phyloP scores from a whole-genome alignment of 1,140 invertebrate species.

The Stenopsyche tienmushanensis region DNA sequence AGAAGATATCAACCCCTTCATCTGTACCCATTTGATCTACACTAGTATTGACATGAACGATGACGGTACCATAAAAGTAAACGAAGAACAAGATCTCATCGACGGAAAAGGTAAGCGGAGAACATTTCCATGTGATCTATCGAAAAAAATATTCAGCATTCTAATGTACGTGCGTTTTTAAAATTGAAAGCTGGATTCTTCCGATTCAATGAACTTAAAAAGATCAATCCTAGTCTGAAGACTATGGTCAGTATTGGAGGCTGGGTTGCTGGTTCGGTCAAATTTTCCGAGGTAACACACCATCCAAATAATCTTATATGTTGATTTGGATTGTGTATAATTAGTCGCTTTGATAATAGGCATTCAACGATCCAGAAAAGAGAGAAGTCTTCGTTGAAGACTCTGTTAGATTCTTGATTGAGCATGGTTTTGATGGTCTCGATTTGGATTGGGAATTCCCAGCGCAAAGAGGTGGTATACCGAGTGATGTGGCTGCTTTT shows the following conservation, averaged over 20 bases:
- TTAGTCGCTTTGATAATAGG: not conserved
- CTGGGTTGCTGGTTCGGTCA: too few relatives aligned
- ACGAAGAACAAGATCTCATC: conserved; percentile 67
- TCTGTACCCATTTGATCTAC: conserved; percentile 76
- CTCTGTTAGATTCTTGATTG: conserved; percentile 72
- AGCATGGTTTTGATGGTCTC: conserved; percentile 81
- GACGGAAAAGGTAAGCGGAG: conserved; percentile 50
- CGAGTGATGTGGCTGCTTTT: conserved; percentile 51
- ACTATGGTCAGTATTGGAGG: conserved; percentile 61
- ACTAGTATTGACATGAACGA: conserved; percentile 65
- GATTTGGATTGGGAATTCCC: conserved; percentile 92
- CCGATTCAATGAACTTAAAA: conserved; percentile 12
- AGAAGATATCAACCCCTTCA: conserved; percentile 63
- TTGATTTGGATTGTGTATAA: not conserved
- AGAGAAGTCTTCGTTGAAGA: conserved; percentile 66
- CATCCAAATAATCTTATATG: too few relatives aligned
- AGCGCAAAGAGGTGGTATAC: conserved; percentile 14
- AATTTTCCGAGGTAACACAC: conserved; percentile 54
- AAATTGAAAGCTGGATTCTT: not conserved
- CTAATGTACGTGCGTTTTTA: too few relatives aligned
- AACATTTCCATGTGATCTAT: too few relatives aligned
- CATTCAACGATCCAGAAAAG: not conserved
- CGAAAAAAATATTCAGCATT: too few relatives aligned
- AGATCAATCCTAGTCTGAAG: conserved; percentile 11
- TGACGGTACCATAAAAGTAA: conserved; percentile 52